These are phyloP conservation scores for Gryllus bimaculatus DNA, from an alignment of 1,140 invertebrate species.

Conservation along the genomic window DNA sequence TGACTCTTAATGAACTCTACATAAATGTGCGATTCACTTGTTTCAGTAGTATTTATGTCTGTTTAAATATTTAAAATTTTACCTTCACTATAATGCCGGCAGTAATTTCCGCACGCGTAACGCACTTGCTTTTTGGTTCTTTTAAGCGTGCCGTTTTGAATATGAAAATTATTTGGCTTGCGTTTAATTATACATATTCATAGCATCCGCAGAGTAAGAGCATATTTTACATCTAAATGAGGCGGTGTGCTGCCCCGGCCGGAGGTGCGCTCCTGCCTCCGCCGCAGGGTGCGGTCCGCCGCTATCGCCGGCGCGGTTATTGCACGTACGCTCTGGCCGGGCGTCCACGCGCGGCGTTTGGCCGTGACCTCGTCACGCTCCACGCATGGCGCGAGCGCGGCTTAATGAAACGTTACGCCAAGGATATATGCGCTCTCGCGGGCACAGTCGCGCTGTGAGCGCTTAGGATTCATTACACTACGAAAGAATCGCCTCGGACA, in stretches of 20 bases:
- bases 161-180: neutral
- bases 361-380: neutral
- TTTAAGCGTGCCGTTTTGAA: neutral
- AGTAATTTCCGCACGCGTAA: too few relatives aligned
- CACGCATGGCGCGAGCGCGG: neutral
- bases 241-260: neutral
- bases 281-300: neutral
- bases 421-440: too few relatives aligned
- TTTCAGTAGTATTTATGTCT: too few relatives aligned
- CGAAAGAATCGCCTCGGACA: too few relatives aligned
- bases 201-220: neutral
- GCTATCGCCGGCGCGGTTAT: neutral
- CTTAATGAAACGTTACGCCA: neutral
- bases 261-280: neutral
- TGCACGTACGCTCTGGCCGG: neutral
- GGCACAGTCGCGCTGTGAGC: too few relatives aligned
- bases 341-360: neutral
- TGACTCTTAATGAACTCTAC: too few relatives aligned
- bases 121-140: neutral
- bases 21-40: too few relatives aligned
- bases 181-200: neutral
- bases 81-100: too few relatives aligned
- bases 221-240: constrained; percentile 1
- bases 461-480: too few relatives aligned
- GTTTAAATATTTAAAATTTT: too few relatives aligned